Conservation (phyloP, 2,888 invertebrate species). For the Agrochola macilenta region DNA sequence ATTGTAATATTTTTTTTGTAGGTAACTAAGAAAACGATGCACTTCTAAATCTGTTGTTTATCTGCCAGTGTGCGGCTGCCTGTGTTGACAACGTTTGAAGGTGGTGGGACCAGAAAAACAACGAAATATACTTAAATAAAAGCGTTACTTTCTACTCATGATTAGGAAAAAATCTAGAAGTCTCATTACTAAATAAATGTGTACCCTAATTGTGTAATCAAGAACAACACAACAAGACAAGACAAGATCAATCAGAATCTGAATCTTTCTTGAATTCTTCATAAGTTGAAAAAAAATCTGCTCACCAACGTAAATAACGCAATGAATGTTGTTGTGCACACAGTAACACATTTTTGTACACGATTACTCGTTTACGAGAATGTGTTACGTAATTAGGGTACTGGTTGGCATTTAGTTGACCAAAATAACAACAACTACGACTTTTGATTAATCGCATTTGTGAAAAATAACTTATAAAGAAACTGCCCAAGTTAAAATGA, state of each 20-base stretch:
- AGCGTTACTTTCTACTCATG: not conserved
- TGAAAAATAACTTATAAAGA: not conserved
- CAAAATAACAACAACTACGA: not conserved
- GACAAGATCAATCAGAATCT: too few species aligned
- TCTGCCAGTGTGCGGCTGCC: too few species aligned
- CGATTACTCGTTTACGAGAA: too few species aligned
- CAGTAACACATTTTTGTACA: too few species aligned
- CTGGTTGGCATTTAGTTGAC: not conserved
- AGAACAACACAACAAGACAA: too few species aligned
- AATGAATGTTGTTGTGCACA: too few species aligned
- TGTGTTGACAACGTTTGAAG: not conserved
- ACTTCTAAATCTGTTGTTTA: not conserved
- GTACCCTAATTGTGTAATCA: too few species aligned
- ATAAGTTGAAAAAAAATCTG: too few species aligned
- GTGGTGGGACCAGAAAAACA: not conserved
- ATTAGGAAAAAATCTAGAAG: not conserved
- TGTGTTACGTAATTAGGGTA: too few species aligned
- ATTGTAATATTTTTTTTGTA: not conserved
- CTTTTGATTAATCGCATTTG: not conserved
- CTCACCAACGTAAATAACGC: too few species aligned
- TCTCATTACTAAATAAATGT: not conserved
- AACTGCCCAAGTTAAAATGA: not conserved
- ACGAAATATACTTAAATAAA: not conserved
- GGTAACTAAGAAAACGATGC: not conserved
- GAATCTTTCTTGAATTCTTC: too few species aligned